Evolutionary conservation across 2,888 invertebrate species (phyloP).

Genomic region (Lepas anatifera): DNA sequence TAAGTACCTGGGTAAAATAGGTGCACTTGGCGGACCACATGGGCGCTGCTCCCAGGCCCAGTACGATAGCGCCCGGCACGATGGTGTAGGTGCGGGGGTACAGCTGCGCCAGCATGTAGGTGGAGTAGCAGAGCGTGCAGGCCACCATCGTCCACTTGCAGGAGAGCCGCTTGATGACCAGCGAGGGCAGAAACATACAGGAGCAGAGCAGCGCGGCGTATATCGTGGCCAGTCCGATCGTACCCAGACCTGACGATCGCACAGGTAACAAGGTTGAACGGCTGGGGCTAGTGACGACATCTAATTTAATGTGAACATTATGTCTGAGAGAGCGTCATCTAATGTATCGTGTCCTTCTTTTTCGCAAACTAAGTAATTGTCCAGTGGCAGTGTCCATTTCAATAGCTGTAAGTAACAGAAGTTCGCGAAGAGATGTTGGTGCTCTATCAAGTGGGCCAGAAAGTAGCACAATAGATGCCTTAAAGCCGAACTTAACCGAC

Average conservation of each 20-base stretch:
- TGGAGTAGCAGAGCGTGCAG: slow-evolving; percentile 84
- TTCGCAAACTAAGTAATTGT: neutral
- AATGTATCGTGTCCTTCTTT: neutral
- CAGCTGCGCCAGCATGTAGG: slow-evolving; percentile 89
- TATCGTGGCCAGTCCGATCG: slow-evolving; percentile 75
- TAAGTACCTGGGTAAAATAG: slow-evolving; percentile 55
- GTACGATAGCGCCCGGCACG: slow-evolving; percentile 81
- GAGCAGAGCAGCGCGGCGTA: slow-evolving; percentile 88
- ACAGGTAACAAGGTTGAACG: neutral
- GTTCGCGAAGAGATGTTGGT: no score
- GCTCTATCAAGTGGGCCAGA: no score
- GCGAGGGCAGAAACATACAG: slow-evolving; percentile 89
- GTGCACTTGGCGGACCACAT: slow-evolving; percentile 99
- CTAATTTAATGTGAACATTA: neutral
- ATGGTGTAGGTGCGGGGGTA: slow-evolving; percentile 73
- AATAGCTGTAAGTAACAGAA: neutral
- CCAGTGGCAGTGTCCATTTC: neutral
- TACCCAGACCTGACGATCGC: slow-evolving; percentile 42
- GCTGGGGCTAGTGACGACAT: neutral
- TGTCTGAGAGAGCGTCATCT: neutral
- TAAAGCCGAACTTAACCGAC: no score
- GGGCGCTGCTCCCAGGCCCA: slow-evolving; percentile 89
- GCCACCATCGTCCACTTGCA: slow-evolving; percentile 87
- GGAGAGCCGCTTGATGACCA: slow-evolving; percentile 72
- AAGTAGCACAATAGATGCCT: no score